These are phyloP conservation scores for Atethmia centrago DNA, from an alignment of 2,888 invertebrate genomes.

Conservation along the genomic window DNA sequence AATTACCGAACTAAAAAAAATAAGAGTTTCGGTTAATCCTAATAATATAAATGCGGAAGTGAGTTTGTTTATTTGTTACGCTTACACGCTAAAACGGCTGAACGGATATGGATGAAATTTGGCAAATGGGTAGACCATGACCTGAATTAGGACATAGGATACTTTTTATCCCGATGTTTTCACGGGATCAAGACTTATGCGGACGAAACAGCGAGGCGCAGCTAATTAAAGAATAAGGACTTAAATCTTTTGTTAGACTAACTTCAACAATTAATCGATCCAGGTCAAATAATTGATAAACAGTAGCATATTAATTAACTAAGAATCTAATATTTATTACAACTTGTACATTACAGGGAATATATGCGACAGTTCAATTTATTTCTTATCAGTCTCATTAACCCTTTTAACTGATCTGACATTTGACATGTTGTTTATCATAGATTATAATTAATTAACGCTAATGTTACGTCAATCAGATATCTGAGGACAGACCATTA, in stretches of 20 bases:
- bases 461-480: slow-evolving; percentile 20
- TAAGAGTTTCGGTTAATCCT: not conserved
- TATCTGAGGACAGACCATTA: slow-evolving; percentile 7
- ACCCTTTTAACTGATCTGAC: slow-evolving; percentile 57
- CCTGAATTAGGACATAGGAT: no score
- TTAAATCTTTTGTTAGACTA: not conserved
- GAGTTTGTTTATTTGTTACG: no score
- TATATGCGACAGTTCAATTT: slow-evolving; percentile 31
- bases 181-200: no score
- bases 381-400: slow-evolving; percentile 39
- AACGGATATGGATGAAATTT: no score
- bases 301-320: slow-evolving; percentile 27
- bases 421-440: slow-evolving; percentile 39
- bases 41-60: no score
- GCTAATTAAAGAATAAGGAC: slow-evolving; percentile 2
- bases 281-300: slow-evolving; percentile 38
- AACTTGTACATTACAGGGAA: slow-evolving; percentile 16
- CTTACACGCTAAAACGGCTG: no score
- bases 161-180: no score
- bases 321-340: slow-evolving; percentile 32
- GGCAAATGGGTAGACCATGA: no score
- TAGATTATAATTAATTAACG: slow-evolving; percentile 40
- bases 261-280: slow-evolving; percentile 13
- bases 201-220: no score
- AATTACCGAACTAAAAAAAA: not conserved